These are phyloP conservation scores for Pachyseris speciosa DNA, from an alignment of 64 coral and sea anemone genomes.

Conservation along the genomic window DNA sequence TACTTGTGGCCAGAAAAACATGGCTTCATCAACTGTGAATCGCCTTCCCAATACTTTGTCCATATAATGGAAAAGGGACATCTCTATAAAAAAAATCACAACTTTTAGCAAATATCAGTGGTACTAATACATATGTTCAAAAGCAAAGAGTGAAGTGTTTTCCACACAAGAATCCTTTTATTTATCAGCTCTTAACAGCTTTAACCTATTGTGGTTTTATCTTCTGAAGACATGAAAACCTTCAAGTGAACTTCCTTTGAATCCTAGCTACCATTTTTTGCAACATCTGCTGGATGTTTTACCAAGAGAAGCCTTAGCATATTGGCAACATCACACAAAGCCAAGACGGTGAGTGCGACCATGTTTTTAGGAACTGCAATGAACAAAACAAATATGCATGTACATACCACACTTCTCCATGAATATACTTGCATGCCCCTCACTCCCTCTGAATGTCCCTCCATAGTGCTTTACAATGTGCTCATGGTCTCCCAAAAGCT, in stretches of 20 bases:
- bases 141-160: no score
- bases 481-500: not conserved
- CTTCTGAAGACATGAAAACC: no score
- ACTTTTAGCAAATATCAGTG: not conserved
- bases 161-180: no score
- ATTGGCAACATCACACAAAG: not conserved
- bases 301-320: no score
- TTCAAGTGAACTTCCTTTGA: no score
- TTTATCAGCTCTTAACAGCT: no score
- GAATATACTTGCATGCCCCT: not conserved
- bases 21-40: not conserved
- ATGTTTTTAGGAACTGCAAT: not conserved
- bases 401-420: constrained; percentile 42
- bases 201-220: no score
- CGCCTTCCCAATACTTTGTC: not conserved
- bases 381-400: not conserved
- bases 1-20: constrained; percentile 5
- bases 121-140: not conserved
- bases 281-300: no score
- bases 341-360: not conserved
- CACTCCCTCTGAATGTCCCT: not conserved
- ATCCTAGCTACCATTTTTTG: no score
- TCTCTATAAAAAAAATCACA: not conserved
- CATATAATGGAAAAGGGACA: not conserved
- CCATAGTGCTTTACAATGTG: constrained; percentile 19